Base-by-base conservation (phyloP, 2,113 vertebrate genomes). In the Tetraodon nigroviridis region DNA sequence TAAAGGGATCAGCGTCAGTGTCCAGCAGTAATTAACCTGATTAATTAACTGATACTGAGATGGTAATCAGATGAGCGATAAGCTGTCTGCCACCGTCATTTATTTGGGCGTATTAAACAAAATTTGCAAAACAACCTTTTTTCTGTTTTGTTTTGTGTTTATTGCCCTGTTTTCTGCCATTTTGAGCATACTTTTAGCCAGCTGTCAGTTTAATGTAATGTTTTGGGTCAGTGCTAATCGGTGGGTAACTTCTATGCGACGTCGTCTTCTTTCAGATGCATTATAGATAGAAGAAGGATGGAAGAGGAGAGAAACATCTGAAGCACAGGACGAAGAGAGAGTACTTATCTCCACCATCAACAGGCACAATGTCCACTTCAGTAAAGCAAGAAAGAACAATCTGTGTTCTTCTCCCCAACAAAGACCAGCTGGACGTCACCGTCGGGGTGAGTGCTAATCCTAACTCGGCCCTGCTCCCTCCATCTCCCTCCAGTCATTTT, bases 391-490 rank as follows among this genome's bases (percentile, higher is more conserved):
- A 81, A 78, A 90, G 92, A 64, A 92, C 57, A 0, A 74, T 97
- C 67, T 92, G 92, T 0, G 89, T 96, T 63, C 88, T 94, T 59
- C 90, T 97, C 58, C 93, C 93, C 61, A 92, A 87, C 71, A 90
- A 89, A 55, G 90, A 92, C 56, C 92, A 91, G 73, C 86, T 96
- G 82, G 91, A 90, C 75, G 65, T 95, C n/a, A 64, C 56, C 0
- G 71, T 95, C 0, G 87, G 92, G 90, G 94, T 95, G 61, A 79
- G 92, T 79, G 49, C 57, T 70, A 37, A 50, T 4, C 27, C 1
- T 13, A 27, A 61, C 29, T 8, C 17, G 10, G 57, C 50, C 52
- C 29, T 41, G 46, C 49, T 22, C 17, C 44, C 40, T 44, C 48
- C 14, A 22, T 48, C 48, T 57, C 5, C 32, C 13, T 18, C 42